Evolutionary conservation across 2,888 invertebrate species (phyloP), one percentile per base, ranked within the genome.

Genomic region (Pseudococcus longispinus): DNA sequence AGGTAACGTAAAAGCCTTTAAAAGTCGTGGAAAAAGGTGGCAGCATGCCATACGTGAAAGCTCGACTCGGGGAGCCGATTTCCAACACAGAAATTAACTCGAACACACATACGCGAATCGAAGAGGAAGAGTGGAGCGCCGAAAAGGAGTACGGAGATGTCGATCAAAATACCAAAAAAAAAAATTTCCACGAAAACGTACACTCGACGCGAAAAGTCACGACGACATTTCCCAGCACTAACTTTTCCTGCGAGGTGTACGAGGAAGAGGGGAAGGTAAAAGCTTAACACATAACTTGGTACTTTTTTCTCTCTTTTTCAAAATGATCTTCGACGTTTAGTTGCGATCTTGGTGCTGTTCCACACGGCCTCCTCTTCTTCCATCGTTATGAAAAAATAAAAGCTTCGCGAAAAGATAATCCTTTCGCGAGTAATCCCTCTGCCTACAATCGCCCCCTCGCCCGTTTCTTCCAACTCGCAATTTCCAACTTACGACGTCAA

Each of bases 281-380:
- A 23, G 23, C 9, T 60, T 8, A 60, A 60, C 60, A 20, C 23
- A 23, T 60, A 20, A 23, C 9, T 20, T 6, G 23, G 15, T 6
- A 60, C 23, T 60, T 60, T 60, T 23, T 23, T 60, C 23, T 23
- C 1, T 11, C 60, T 11, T 2, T n/a, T 55, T 29, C 13, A 26
- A 70, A 70, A 70, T 70, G 15, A 70, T 70, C 70, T 70, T 29
- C 29, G 70, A 29, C 70, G 70, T 70, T 70, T 70, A 70, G 18
- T 29, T 37, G 37, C 2, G 60, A 60, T 60, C 20, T 60, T 60
- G 60, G 23, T 23, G 9, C 23, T 20, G 1, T 20, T 20, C 8
- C 55, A n/a, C 51, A 51, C 18, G n/a, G n/a, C n/a, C n/a, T n/a
- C 23, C 60, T 0, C 1, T 60, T 51, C 8, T n/a, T 4, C n/a